These are phyloP conservation scores for Eristalinus sepulchralis DNA, from an alignment of 2,888 invertebrate species.

Conservation along the genomic window DNA sequence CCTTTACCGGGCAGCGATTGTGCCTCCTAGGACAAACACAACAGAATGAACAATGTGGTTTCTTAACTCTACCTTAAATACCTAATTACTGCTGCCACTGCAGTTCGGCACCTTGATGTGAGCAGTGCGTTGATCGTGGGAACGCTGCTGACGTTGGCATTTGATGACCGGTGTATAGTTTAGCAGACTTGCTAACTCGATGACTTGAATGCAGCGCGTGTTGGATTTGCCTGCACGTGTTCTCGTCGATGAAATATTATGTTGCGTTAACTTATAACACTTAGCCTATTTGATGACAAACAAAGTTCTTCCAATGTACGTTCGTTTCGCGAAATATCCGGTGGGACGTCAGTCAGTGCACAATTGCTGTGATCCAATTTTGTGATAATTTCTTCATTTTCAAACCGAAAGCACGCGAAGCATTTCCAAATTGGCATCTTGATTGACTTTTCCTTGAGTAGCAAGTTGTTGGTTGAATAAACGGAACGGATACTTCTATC, in stretches of 20 bases:
- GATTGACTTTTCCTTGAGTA: not conserved
- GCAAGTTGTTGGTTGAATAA: too few species aligned
- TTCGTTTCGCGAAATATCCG: slow-evolving; percentile 94
- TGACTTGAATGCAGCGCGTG: not conserved
- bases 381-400: slow-evolving; percentile 77
- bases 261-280: slow-evolving; percentile 60
- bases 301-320: slow-evolving; percentile 92
- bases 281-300: slow-evolving; percentile 92
- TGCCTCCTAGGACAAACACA: too few species aligned
- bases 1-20: too few species aligned
- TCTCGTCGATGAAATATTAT: not conserved
- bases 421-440: slow-evolving; percentile 78
- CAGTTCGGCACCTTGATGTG: not conserved
- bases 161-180: not conserved
- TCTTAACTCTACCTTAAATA: not conserved
- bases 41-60: too few species aligned
- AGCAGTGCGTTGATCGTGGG: not conserved
- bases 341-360: slow-evolving; percentile 92
- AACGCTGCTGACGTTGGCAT: not conserved
- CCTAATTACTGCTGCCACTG: not conserved
- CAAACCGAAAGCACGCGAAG: slow-evolving; percentile 78
- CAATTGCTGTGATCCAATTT: slow-evolving; percentile 93
- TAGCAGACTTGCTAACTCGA: not conserved
- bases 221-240: not conserved
- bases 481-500: not conserved